phyloP scores from a whole-genome alignment of 2,888 invertebrate genomes.

The Ennomos fuscantarius region DNA sequence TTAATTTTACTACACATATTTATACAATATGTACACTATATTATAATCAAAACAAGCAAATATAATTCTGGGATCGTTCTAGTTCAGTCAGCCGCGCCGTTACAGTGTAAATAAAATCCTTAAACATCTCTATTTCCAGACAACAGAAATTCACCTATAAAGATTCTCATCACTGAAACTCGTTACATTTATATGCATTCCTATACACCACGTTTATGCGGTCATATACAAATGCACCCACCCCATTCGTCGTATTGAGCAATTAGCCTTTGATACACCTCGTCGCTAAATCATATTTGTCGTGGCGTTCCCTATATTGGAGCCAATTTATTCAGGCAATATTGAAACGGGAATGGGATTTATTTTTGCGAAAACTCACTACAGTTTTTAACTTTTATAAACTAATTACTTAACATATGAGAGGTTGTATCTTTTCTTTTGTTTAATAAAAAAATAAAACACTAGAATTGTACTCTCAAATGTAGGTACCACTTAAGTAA shows the following conservation, averaged over 20 bases:
- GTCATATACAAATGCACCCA: conserved; percentile 32
- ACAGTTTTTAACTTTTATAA: conserved; percentile 31
- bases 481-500: not conserved
- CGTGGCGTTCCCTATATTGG: conserved; percentile 62
- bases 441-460: not conserved
- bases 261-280: conserved; percentile 76
- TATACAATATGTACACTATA: too few species aligned
- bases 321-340: conserved; percentile 66
- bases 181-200: conserved; percentile 10
- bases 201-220: conserved; percentile 3
- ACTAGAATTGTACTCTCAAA: not conserved
- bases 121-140: too few species aligned
- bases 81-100: too few species aligned
- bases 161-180: not conserved
- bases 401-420: conserved; percentile 34
- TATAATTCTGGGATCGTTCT: too few species aligned
- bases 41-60: too few species aligned
- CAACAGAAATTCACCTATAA: not conserved
- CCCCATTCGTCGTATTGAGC: conserved; percentile 53
- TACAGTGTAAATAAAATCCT: too few species aligned
- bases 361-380: conserved; percentile 57
- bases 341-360: conserved; percentile 68
- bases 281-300: conserved; percentile 73
- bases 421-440: not conserved
- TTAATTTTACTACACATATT: too few species aligned